A percentile compares a stretch with the other conserved stretches of the same genome.
Conservation (phyloP, 2,888 invertebrate species). For the Horisme vitalbata region DNA sequence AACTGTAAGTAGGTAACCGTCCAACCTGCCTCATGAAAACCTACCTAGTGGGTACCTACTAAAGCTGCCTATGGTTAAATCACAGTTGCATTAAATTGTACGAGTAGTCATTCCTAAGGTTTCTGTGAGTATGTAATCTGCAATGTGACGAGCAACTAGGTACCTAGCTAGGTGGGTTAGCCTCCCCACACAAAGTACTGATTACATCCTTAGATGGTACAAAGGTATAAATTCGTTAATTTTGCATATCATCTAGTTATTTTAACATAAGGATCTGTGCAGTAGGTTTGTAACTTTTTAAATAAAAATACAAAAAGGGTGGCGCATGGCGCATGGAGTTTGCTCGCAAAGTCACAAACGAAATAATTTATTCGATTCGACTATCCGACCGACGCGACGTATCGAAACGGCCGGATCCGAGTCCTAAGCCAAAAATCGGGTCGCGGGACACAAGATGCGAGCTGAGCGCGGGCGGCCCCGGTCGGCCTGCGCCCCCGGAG, state of each 20-base stretch:
- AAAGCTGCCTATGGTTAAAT: too few species aligned
- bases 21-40: too few species aligned
- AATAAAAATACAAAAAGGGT: constrained; percentile 9
- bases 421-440: constrained; percentile 15
- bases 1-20: too few species aligned
- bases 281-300: too few species aligned
- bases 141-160: constrained; percentile 1
- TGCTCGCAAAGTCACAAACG: too few species aligned
- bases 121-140: constrained; percentile 4
- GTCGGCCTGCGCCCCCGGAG: background rate
- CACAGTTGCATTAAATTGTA: background rate
- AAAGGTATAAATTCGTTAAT: too few species aligned
- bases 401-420: constrained; percentile 7
- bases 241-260: too few species aligned
- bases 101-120: background rate
- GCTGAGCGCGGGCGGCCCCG: background rate
- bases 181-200: too few species aligned
- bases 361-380: constrained; percentile 23
- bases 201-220: too few species aligned
- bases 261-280: too few species aligned
- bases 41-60: too few species aligned
- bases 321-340: constrained; percentile 11
- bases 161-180: background rate
- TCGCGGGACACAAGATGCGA: background rate
- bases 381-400: constrained; percentile 3